Evolutionary conservation across 2,797 vertebrate genomes (phyloP).

Genomic region (Lepus townsendii): DNA sequence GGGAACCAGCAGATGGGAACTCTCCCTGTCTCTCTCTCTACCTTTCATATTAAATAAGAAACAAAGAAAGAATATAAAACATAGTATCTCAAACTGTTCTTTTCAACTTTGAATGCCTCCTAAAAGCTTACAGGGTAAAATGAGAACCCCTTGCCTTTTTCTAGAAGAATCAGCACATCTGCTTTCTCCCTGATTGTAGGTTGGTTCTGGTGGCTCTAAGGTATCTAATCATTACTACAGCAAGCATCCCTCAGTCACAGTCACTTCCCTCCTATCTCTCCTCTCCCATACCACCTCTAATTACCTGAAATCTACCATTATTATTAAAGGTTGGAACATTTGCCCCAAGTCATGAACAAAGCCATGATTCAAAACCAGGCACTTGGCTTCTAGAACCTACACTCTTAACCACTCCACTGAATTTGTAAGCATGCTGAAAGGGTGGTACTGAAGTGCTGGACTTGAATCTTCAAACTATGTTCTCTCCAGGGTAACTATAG

Average conservation of each 20-base stretch:
- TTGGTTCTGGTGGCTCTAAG: not conserved
- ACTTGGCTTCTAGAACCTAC: not conserved
- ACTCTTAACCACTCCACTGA: not conserved
- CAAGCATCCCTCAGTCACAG: not conserved
- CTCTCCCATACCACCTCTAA: not conserved
- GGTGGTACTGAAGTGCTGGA: not conserved
- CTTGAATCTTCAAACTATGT: not conserved
- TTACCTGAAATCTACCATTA: not conserved
- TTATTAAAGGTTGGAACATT: constrained; percentile 19
- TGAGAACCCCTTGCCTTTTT: not conserved
- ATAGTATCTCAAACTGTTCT: not conserved
- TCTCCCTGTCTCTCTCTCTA: too few relatives aligned
- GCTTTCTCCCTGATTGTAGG: not conserved
- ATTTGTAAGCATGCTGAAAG: not conserved
- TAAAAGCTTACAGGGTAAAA: not conserved
- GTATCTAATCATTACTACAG: not conserved
- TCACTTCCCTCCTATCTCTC: not conserved
- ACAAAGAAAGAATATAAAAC: not conserved
- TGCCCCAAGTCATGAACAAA: not conserved
- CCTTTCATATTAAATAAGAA: too few relatives aligned
- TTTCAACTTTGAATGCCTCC: not conserved
- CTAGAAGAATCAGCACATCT: not conserved
- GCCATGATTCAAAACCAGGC: not conserved
- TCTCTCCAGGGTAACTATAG: not conserved
- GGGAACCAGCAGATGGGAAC: too few relatives aligned